phyloP scores from a whole-genome alignment of 1,140 invertebrate species.

The Nephila pilipes region DNA sequence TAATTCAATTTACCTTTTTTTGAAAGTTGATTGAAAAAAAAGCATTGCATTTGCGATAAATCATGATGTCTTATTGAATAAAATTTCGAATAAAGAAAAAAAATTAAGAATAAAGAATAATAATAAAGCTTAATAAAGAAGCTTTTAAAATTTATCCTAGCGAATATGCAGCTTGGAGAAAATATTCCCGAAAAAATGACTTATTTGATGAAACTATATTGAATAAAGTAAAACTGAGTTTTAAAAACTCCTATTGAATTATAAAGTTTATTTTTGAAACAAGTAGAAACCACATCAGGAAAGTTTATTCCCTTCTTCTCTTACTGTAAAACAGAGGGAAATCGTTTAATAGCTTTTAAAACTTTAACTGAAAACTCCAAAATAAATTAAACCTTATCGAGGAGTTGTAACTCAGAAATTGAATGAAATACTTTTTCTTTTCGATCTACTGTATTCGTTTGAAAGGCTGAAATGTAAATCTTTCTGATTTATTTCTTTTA shows the following conservation, averaged over 20 bases:
- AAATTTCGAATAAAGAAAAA: too few relatives aligned
- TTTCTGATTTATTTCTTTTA: background rate
- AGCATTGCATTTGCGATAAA: too few relatives aligned
- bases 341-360: background rate
- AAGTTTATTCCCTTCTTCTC: background rate
- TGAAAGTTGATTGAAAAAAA: too few relatives aligned
- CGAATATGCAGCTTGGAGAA: too few relatives aligned
- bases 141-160: too few relatives aligned
- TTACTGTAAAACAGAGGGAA: background rate
- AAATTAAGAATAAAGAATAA: too few relatives aligned
- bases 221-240: slow-evolving; percentile 12
- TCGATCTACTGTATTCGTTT: background rate
- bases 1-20: too few relatives aligned
- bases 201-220: background rate
- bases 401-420: background rate
- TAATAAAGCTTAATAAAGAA: too few relatives aligned
- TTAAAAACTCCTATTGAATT: background rate
- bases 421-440: background rate
- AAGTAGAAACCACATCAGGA: background rate
- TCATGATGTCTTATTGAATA: too few relatives aligned
- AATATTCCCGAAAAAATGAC: too few relatives aligned
- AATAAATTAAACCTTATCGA: background rate
- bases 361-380: background rate
- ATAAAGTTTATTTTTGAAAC: background rate
- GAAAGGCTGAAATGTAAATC: background rate